These are phyloP conservation scores for Carduelis carduelis DNA, from an alignment of 2,797 vertebrate genomes.

Conservation along the genomic window DNA sequence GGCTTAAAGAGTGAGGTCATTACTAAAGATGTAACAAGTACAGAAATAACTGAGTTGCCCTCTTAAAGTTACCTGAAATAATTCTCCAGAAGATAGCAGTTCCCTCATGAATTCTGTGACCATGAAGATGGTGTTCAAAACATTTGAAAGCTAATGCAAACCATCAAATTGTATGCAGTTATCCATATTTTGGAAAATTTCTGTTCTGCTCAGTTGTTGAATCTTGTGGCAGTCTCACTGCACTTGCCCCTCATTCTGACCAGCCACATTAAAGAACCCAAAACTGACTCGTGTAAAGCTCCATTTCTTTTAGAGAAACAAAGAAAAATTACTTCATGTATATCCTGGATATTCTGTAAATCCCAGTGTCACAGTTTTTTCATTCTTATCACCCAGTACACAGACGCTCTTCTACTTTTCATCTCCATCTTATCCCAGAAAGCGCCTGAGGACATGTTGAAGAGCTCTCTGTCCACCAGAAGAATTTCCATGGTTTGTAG, in stretches of 20 bases:
- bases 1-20: rapidly evolving
- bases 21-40: neutral
- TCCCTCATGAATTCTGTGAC: neutral
- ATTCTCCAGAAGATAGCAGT: neutral
- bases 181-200: neutral
- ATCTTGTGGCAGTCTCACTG: neutral
- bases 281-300: neutral
- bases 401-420: neutral
- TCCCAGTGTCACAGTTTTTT: neutral
- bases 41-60: neutral
- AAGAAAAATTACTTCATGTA: neutral
- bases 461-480: neutral
- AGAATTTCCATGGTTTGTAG: neutral
- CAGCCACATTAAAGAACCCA: neutral
- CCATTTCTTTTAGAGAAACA: neutral
- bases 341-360: neutral
- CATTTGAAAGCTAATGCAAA: conserved; percentile 6
- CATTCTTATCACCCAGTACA: neutral
- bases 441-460: neutral
- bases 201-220: neutral
- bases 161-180: neutral
- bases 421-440: conserved; percentile 28
- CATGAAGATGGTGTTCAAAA: neutral
- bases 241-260: neutral
- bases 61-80: neutral